Evolutionary conservation across 2,113 vertebrate genomes (phyloP), one percentile per base, ranked within the genome.

Genomic region (Morone saxatilis): DNA sequence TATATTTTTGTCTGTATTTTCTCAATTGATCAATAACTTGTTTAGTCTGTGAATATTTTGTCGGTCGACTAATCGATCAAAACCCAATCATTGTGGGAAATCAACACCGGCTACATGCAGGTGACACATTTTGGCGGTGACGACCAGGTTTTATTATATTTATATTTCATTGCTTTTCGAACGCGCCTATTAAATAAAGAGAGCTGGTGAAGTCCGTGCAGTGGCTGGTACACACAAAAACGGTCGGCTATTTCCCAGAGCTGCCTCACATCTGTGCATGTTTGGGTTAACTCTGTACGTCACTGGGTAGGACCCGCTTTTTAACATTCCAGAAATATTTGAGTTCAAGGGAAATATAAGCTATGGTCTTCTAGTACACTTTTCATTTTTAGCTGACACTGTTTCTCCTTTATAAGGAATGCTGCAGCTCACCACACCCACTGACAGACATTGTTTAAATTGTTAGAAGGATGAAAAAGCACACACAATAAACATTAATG

Each of bases 281-380:
- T 71, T 83, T 85, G 11, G 71, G 78, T 69, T 45, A 83, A 83
- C 63, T 66, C 48, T n/a, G 38, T 36, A 62, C 6, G 56, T 75
- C 77, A 80, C 56, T 19, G 83, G 77, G 69, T 69, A 78, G 68
- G 87, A 89, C 88, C 57, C 14, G 41, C 76, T 88, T 92, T 92
- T 89, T 90, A 88, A 93, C 94, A 94, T 95, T 94, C 93, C 91
- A 60, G 47, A 77, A 68, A 90, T 89, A 77, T 47, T 81, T 94
- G n/a, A 38, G 81, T 63, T 73, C 40, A 83, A 14, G 20, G 66
- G 54, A 41, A 57, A 75, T 73, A 88, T 47, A 83, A 88, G 76
- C 75, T 71, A 53, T 38, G 71, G 67, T 31, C 3, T 4, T 65
- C 17, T 8, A 17, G 59, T 51, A 20, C 36, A 38, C 78, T 56